Evolutionary conservation across 2,888 invertebrate genomes (phyloP).

Genomic region (Protula sp.): DNA sequence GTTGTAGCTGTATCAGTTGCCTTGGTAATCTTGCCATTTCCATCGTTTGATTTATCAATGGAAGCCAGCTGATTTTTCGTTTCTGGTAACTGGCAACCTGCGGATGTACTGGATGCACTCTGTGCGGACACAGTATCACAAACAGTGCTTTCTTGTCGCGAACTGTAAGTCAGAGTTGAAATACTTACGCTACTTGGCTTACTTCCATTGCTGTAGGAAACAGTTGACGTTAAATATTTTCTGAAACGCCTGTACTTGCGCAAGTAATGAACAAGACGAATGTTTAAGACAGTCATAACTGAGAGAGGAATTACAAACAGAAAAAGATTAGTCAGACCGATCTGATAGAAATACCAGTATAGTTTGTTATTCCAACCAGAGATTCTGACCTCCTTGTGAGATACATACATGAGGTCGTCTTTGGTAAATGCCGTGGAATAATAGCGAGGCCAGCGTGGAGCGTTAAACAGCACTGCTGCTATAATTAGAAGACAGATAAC

Average conservation of each 20-base stretch:
- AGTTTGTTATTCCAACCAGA: conserved; percentile 5
- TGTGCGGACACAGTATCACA: no score
- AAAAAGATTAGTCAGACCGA: conserved; percentile 4
- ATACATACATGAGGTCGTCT: background rate
- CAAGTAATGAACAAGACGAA: conserved; percentile 5
- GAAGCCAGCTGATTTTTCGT: background rate
- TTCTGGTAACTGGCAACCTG: no score
- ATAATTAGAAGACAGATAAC: background rate
- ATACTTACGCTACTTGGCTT: no score
- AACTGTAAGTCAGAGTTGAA: no score
- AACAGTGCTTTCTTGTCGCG: background rate
- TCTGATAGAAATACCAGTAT: conserved; percentile 13
- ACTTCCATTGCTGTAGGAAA: no score
- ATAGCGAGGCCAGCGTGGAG: conserved; percentile 8
- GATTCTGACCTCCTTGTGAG: conserved; percentile 5
- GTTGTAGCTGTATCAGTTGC: no score
- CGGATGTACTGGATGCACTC: no score
- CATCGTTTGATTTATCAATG: no score
- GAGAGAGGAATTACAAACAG: conserved; percentile 10
- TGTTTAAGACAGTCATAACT: conserved; percentile 5
- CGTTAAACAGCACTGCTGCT: conserved; percentile 8
- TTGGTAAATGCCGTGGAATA: conserved; percentile 4
- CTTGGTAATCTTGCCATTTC: no score
- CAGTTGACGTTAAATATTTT: conserved; percentile 5
- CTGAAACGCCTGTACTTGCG: background rate